Conservation (phyloP, 2,888 invertebrate species). For the Thumatha senex region DNA sequence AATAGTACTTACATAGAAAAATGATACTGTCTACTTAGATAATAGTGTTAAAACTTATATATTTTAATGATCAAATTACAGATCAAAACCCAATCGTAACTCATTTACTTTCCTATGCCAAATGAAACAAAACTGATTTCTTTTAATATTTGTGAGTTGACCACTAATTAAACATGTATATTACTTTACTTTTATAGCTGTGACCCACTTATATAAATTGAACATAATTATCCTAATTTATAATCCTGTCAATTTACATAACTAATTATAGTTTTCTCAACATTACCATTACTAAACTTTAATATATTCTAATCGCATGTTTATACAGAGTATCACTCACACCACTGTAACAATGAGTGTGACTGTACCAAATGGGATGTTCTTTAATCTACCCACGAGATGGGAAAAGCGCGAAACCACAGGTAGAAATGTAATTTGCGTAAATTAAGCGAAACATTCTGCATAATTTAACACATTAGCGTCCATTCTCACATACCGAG, state of each 20-base stretch:
- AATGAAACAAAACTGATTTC: too few relatives aligned
- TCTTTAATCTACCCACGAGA: conserved; percentile 22
- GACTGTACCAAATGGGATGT: conserved; percentile 28
- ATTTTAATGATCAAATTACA: too few relatives aligned
- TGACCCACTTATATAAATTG: neutral
- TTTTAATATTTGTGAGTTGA: neutral
- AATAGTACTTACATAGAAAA: too few relatives aligned
- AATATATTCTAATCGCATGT: conserved; percentile 1
- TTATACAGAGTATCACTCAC: conserved; percentile 7
- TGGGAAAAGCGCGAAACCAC: conserved; percentile 33
- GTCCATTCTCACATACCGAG: too few relatives aligned
- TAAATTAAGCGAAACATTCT: conserved; percentile 55
- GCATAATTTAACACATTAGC: conserved; percentile 52
- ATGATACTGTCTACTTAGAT: too few relatives aligned
- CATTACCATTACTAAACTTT: neutral
- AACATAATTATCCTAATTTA: neutral
- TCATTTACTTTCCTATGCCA: too few relatives aligned
- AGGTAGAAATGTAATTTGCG: conserved; percentile 49
- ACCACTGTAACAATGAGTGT: conserved; percentile 5
- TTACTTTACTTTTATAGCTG: neutral
- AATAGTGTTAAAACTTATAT: too few relatives aligned
- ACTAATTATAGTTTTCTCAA: neutral
- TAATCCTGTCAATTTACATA: neutral
- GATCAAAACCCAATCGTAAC: too few relatives aligned
- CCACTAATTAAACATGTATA: neutral